Percentiles rank a stretch among this genome's conserved stretches.
These are phyloP conservation scores for Tethea ocularis DNA, from an alignment of 2,888 invertebrate species.

Conservation along the genomic window DNA sequence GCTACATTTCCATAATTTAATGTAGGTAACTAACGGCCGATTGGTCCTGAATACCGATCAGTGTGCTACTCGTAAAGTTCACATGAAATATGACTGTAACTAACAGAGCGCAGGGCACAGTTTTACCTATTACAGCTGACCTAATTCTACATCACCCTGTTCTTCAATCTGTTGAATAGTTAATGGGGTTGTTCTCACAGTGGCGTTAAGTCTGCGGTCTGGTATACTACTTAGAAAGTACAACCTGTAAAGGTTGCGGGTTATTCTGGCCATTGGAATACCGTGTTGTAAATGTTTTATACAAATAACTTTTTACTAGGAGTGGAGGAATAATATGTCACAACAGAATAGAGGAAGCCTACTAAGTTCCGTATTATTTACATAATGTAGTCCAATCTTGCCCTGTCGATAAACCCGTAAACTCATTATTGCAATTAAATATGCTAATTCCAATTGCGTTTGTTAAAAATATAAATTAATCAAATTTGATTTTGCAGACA, in stretches of 20 bases:
- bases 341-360: neutral
- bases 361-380: neutral
- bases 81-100: conserved; percentile 19
- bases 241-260: conserved; percentile 3
- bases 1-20: conserved; percentile 1
- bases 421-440: neutral
- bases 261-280: neutral
- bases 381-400: neutral
- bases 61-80: conserved; percentile 17
- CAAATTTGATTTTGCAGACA: conserved; percentile 13
- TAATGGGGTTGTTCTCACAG: conserved; percentile 32
- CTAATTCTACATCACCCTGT: conserved; percentile 30
- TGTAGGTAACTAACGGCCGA: conserved; percentile 10
- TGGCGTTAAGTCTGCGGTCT: conserved; percentile 29
- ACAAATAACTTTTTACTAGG: neutral
- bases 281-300: neutral
- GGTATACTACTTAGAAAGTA: conserved; percentile 15
- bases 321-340: neutral
- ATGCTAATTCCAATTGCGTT: neutral
- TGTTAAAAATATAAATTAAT: conserved; percentile 11
- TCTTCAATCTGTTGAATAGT: conserved; percentile 37
- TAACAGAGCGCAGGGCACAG: conserved; percentile 17
- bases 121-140: conserved; percentile 21
- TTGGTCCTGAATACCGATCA: conserved; percentile 14
- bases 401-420: neutral